These are phyloP conservation scores for Palaemon carinicauda DNA, from an alignment of 1,140 invertebrate species.

Conservation along the genomic window DNA sequence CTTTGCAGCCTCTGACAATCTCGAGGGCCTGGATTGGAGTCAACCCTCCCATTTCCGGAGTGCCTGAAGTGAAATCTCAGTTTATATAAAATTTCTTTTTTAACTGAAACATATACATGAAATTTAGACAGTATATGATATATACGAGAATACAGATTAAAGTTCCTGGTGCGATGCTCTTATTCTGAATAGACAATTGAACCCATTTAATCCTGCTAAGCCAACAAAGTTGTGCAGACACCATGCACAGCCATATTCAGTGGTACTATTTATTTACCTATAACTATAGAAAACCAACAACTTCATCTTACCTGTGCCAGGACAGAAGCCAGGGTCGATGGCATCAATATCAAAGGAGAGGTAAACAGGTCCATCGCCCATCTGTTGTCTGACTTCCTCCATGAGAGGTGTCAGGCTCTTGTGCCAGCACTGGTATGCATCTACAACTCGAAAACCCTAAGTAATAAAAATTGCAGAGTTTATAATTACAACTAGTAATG, in stretches of 20 bases:
- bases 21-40: constrained; percentile 43
- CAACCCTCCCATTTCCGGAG: constrained; percentile 42
- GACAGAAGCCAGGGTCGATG: constrained; percentile 41
- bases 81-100: too few relatives aligned
- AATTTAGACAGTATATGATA: too few relatives aligned
- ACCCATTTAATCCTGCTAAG: too few relatives aligned
- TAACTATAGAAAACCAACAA: too few relatives aligned
- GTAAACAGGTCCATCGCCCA: constrained; percentile 38
- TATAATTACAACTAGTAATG: too few relatives aligned
- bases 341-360: constrained; percentile 50
- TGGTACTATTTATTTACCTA: background rate
- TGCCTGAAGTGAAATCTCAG: background rate
- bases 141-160: too few relatives aligned
- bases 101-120: too few relatives aligned
- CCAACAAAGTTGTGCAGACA: too few relatives aligned
- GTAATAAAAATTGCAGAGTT: background rate
- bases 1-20: constrained; percentile 31
- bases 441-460: constrained; percentile 46
- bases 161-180: too few relatives aligned
- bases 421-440: constrained; percentile 42
- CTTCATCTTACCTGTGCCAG: constrained; percentile 33
- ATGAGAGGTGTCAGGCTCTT: constrained; percentile 34
- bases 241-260: too few relatives aligned
- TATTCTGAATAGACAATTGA: too few relatives aligned
- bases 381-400: constrained; percentile 35